Percentiles rank a stretch among this genome's conserved stretches.
These are phyloP conservation scores for Sylvia borin DNA, from an alignment of 2,797 vertebrate genomes.

Conservation along the genomic window DNA sequence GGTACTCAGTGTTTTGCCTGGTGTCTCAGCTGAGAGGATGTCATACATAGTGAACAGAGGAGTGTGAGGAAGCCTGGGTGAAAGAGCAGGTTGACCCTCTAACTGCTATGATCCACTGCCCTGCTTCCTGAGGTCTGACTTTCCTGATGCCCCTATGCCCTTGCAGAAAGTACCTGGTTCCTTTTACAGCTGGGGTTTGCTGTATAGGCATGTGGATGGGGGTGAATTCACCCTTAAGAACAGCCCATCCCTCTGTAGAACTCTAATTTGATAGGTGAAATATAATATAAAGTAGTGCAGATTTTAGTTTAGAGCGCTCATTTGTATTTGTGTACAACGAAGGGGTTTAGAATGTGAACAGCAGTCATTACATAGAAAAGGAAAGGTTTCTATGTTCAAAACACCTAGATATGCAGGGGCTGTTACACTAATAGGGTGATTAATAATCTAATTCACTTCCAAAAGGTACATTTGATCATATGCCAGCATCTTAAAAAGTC, in stretches of 20 bases:
- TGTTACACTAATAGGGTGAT: not conserved
- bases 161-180: not conserved
- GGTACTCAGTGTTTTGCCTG: not conserved
- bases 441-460: not conserved
- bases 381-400: not conserved
- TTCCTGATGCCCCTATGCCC: not conserved
- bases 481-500: not conserved
- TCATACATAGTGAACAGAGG: accelerated
- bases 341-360: not conserved
- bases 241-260: not conserved
- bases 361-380: not conserved
- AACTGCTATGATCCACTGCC: accelerated
- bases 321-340: not conserved
- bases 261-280: not conserved
- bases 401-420: not conserved
- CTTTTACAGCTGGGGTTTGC: not conserved
- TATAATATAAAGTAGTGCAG: not conserved
- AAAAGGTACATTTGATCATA: not conserved
- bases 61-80: not conserved
- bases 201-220: not conserved
- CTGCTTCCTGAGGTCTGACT: not conserved
- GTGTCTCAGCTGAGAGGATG: not conserved
- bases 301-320: not conserved
- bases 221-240: not conserved
- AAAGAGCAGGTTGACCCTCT: not conserved